phyloP scores from a whole-genome alignment of 2,797 vertebrate genomes.

The Lepilemur septentrionalis region DNA sequence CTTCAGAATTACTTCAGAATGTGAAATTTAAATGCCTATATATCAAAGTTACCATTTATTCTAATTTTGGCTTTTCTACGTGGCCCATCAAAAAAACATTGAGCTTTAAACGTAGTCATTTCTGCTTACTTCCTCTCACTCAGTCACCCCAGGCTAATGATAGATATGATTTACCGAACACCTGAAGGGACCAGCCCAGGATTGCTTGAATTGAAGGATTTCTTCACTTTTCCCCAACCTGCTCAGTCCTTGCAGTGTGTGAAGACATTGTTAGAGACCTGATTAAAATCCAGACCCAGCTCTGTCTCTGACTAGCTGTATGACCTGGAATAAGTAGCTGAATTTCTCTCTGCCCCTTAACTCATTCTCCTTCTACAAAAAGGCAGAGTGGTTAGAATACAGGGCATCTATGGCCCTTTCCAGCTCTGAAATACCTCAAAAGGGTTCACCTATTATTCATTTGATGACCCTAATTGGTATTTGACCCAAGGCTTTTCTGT shows the following conservation, averaged over 20 bases:
- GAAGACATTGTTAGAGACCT: background rate
- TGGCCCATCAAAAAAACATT: background rate
- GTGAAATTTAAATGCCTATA: constrained; percentile 10
- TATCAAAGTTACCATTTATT: constrained; percentile 24
- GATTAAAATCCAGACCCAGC: background rate
- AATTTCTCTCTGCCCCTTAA: background rate
- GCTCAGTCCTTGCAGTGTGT: background rate
- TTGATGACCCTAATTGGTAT: background rate
- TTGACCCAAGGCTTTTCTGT: constrained; percentile 4
- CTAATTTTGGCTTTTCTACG: constrained; percentile 8
- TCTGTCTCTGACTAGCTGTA: background rate
- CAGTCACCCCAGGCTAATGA: background rate
- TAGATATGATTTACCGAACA: background rate
- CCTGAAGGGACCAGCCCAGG: background rate
- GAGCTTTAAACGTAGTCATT: background rate
- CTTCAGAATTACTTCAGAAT: constrained; percentile 1
- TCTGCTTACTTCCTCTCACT: background rate
- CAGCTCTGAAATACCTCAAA: constrained; percentile 16
- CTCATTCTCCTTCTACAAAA: background rate
- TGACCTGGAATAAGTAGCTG: background rate
- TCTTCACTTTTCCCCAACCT: background rate
- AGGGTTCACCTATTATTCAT: background rate
- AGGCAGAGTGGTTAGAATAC: background rate
- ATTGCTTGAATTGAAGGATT: background rate
- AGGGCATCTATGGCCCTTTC: background rate